These are phyloP conservation scores for Actinostola sp. DNA, from an alignment of 92 coral and sea anemone genomes.

Conservation along the genomic window DNA sequence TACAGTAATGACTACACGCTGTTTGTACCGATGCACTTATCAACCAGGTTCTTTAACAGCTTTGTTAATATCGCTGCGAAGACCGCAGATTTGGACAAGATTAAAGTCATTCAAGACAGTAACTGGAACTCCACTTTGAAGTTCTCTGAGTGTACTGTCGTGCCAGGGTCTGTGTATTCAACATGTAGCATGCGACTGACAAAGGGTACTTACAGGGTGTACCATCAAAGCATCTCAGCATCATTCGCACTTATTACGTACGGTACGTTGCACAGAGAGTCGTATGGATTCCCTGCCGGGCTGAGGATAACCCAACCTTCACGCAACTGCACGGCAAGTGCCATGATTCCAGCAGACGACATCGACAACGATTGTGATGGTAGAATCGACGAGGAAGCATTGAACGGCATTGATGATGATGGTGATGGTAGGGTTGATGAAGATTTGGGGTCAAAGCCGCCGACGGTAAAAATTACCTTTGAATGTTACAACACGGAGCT, in stretches of 20 bases:
- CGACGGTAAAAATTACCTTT: slow-evolving; percentile 27
- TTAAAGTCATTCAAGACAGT: neutral
- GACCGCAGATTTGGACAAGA: slow-evolving; percentile 14
- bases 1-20: slow-evolving; percentile 73
- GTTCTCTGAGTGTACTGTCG: slow-evolving; percentile 1
- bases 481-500: slow-evolving; percentile 33
- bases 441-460: slow-evolving; percentile 67
- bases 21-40: slow-evolving; percentile 39
- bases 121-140: neutral
- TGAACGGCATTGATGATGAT: slow-evolving; percentile 79
- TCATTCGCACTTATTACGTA: slow-evolving; percentile 63
- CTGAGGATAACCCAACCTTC: slow-evolving; percentile 19
- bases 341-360: slow-evolving; percentile 68
- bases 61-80: slow-evolving; percentile 41
- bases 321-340: slow-evolving; percentile 26
- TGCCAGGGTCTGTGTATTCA: slow-evolving; percentile 7
- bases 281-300: slow-evolving; percentile 81
- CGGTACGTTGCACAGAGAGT: slow-evolving; percentile 56
- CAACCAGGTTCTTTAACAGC: neutral
- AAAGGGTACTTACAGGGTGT: slow-evolving; percentile 54
- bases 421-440: slow-evolving; percentile 83
- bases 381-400: slow-evolving; percentile 78
- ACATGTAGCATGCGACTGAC: slow-evolving; percentile 7
- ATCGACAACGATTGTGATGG: slow-evolving; percentile 92
- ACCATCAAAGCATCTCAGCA: slow-evolving; percentile 31